Evolutionary conservation across 2,797 vertebrate species (phyloP).

Genomic region (Moxostoma hubbsi): DNA sequence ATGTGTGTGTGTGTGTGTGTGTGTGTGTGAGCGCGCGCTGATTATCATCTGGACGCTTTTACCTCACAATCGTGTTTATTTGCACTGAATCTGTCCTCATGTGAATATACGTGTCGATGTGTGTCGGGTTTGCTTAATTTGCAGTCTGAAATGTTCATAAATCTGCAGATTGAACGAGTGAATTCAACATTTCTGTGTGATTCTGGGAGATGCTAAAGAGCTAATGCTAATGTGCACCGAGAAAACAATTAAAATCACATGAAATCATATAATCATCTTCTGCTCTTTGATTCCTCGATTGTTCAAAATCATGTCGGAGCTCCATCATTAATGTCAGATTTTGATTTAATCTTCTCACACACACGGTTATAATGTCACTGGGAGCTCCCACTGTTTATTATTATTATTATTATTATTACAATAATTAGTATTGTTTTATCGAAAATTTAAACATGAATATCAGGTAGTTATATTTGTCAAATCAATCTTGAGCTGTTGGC

Average conservation of each 20-base stretch:
- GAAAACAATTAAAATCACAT: not conserved
- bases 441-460: too few species aligned
- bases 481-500: too few species aligned
- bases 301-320: not conserved
- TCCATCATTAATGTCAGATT: not conserved
- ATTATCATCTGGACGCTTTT: not conserved
- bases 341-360: not conserved
- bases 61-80: not conserved
- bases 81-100: not conserved
- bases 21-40: too few species aligned
- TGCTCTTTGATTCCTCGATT: constrained; percentile 10
- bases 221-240: constrained; percentile 16
- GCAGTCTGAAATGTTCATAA: not conserved
- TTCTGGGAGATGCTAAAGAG: not conserved
- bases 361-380: not conserved
- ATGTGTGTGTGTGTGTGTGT: too few species aligned
- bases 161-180: not conserved
- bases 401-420: too few species aligned
- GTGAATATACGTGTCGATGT: not conserved
- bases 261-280: too few species aligned
- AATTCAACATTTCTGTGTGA: not conserved
- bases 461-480: not conserved
- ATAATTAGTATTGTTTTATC: too few species aligned
- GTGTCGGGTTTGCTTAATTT: not conserved
- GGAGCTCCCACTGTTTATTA: too few species aligned